Base-by-base conservation (phyloP, 2,113 vertebrate species). In the Dascyllus trimaculatus region DNA sequence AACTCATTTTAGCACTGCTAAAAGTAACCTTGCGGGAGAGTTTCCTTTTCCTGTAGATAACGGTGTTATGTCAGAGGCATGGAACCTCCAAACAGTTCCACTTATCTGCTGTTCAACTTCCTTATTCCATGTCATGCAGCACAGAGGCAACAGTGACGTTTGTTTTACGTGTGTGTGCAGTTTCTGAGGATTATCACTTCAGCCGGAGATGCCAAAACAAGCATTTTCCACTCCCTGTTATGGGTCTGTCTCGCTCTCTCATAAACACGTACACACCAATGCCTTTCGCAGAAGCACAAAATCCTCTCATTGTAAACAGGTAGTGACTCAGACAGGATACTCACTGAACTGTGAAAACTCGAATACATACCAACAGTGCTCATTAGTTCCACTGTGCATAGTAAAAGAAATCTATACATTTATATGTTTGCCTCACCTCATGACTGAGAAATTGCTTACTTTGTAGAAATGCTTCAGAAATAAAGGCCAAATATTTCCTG, bases 21-120 rank as follows among this genome's bases (percentile, higher is more conserved):
- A 40, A 40, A 40, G 38, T 5, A 48, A 40, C 29, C 4, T n/a
- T 21, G 19, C 17, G 46, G 43, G 19, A 52, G 24, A 72, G n/a
- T 40, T 35, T 38, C 3, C 26, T 26, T 85, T 92, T 88, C 75
- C 81, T 74, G 46, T 49, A 63, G 82, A 86, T 72, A 81, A 82
- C 48, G 66, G 1, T 48, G 76, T 71, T 67, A 21, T 25, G 21
- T 49, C 14, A 75, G 8, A 52, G 18, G 11, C 46, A 62, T 2
- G 7, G n/a, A n/a, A 11, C 54, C 43, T 71, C 56, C 48, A 73
- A 58, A 74, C 59, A 71, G 9, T 9, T 1, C 1, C 21, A 32
- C 29, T 63, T 86, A 80, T 85, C 78, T 72, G n/a, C 14, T 45
- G n/a, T 2, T 19, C 22, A 53, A 45, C 78, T 84, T 85, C 85